Percentiles rank a stretch among this genome's conserved stretches.
Evolutionary conservation across 2,113 vertebrate genomes (phyloP).

Genomic region (Galbula dea): DNA sequence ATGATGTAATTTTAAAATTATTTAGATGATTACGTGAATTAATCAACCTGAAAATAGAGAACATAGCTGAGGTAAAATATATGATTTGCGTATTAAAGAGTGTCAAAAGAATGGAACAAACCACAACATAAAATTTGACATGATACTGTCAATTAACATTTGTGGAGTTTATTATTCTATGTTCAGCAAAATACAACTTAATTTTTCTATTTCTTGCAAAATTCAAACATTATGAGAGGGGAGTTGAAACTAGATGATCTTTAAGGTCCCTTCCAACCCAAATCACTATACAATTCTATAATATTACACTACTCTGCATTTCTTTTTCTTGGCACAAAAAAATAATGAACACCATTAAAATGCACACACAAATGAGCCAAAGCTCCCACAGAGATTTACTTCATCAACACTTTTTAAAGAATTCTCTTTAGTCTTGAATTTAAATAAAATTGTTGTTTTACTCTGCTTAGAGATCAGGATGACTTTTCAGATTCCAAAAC

Average conservation of each 20-base stretch:
- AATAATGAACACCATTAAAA: background rate
- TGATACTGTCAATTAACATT: background rate
- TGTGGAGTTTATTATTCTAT: background rate
- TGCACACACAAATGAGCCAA: background rate
- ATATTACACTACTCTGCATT: background rate
- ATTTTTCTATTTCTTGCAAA: background rate
- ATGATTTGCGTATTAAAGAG: background rate
- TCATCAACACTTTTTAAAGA: background rate
- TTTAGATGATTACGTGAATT: background rate
- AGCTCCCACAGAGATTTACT: background rate
- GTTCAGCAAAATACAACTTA: background rate
- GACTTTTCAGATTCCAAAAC: background rate
- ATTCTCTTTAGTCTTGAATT: background rate
- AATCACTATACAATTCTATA: background rate
- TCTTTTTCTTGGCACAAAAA: background rate
- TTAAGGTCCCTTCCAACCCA: background rate
- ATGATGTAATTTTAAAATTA: background rate
- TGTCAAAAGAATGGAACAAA: background rate
- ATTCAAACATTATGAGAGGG: background rate
- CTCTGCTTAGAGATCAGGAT: background rate
- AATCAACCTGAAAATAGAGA: background rate
- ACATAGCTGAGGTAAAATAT: background rate
- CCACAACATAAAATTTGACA: background rate
- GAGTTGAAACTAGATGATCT: background rate
- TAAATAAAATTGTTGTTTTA: background rate